Evolutionary conservation across 2,113 vertebrate genomes (phyloP).

Genomic region (Nothobranchius furzeri): DNA sequence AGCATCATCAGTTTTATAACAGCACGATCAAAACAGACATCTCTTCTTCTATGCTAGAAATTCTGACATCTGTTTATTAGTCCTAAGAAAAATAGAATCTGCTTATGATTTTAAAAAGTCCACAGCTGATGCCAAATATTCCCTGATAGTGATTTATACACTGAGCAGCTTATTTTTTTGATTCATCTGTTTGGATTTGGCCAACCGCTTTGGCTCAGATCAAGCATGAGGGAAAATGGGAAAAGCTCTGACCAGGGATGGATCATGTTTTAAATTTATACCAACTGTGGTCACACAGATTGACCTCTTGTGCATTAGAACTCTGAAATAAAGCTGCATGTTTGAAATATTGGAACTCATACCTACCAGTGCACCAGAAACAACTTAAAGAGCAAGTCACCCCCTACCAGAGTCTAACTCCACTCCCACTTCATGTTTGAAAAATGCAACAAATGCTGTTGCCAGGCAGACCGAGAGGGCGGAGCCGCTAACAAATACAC

Average conservation of each 20-base stretch:
- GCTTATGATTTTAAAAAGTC: constrained; percentile 65
- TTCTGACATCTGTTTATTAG: constrained; percentile 50
- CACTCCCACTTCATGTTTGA: too few relatives aligned
- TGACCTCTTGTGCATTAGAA: constrained; percentile 22
- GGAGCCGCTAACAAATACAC: too few relatives aligned
- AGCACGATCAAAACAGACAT: constrained; percentile 54
- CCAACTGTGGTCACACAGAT: constrained; percentile 29
- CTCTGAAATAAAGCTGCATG: constrained; percentile 26
- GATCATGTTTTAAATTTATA: constrained; percentile 58
- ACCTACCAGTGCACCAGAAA: constrained; percentile 4
- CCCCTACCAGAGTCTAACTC: too few relatives aligned
- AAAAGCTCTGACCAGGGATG: constrained; percentile 26
- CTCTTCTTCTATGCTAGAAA: constrained; percentile 40
- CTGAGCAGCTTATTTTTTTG: constrained; percentile 69
- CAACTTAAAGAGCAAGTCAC: too few relatives aligned
- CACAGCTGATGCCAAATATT: constrained; percentile 49
- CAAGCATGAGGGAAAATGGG: constrained; percentile 43
- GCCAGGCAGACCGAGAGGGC: too few relatives aligned
- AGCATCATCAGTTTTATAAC: constrained; percentile 16
- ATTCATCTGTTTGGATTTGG: constrained; percentile 72
- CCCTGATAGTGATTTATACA: constrained; percentile 51
- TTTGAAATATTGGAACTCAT: constrained; percentile 27
- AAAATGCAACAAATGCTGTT: too few relatives aligned
- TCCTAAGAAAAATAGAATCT: constrained; percentile 46
- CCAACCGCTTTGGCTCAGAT: constrained; percentile 51